These are phyloP conservation scores for Melipona beecheii DNA, from an alignment of 2,888 invertebrate genomes.

Conservation along the genomic window DNA sequence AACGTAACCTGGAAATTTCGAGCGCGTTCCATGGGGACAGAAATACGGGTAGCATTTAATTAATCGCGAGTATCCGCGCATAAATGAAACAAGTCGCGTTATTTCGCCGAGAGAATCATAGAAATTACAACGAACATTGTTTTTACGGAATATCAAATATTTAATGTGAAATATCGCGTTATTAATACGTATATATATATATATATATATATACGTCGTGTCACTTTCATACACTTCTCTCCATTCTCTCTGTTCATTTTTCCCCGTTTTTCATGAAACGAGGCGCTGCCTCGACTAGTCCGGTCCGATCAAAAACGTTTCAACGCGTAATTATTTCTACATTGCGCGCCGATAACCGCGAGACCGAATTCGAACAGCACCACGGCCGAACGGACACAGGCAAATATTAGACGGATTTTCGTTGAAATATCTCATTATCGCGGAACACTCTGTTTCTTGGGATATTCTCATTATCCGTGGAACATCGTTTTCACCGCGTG, in stretches of 20 bases:
- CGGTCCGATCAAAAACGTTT: neutral
- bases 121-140: neutral
- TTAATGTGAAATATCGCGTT: neutral
- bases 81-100: neutral
- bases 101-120: too few species aligned
- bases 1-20: neutral
- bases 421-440: neutral
- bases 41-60: neutral
- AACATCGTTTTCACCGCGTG: neutral
- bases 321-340: conserved; percentile 1
- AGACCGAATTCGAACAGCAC: neutral
- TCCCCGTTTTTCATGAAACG: neutral
- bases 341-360: neutral
- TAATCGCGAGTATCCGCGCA: neutral
- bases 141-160: too few species aligned
- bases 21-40: neutral
- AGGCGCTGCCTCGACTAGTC: neutral
- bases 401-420: neutral
- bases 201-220: neutral
- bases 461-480: neutral
- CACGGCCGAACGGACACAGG: too few species aligned
- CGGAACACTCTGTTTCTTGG: neutral
- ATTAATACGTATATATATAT: conserved; percentile 4
- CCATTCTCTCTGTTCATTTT: neutral
- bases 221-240: neutral